Evolutionary conservation across 2,888 invertebrate genomes (phyloP), one percentile per base, ranked within the genome.

Genomic region (Cistogaster globosa): DNA sequence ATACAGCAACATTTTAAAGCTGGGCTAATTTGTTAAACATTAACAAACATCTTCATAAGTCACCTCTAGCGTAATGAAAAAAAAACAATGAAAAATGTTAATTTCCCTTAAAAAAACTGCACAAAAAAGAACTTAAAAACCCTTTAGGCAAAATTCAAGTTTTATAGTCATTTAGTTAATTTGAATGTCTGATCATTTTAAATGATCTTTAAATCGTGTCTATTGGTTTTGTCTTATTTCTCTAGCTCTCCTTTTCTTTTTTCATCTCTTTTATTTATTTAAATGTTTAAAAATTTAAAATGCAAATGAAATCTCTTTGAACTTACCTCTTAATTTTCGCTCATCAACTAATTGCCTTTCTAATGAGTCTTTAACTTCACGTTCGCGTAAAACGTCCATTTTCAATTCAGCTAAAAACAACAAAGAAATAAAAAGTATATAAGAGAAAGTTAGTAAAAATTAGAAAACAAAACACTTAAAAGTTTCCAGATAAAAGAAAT

Each of bases 341-440:
- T 98, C 98, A 92, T 98, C 98, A 89, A 96, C 94, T 86, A 98
- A 95, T 94, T 98, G 98, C 93, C 98, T 95, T 93, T 98, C 98
- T 91, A 98, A 93, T 91, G 96, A 97, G 93, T 98, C 98, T 93
- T 98, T 97, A 86, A 97, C 96, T 94, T 98, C 98, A 90, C 98
- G 94, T 93, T 98, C 98, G 90, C 98, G 94, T 88, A 98, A 94
- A 86, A 98, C 96, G 93, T 98, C 98, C 97, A 98, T 97, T 94
- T 98, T 98, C 89, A 98, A 94, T 94, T 98, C 98, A 92, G 98
- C 98, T 98, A 32, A 45, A 75, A 53, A 62, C 79, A 74, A 53
- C 58, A 38, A 69, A 57, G 14, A 67, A 42, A 63, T 51, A 80
- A 51, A 85, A 63, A 60, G 12, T 57, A 60, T 14, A 69, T 22